Evolutionary conservation across 2,888 invertebrate genomes (phyloP).

Genomic region (Pollenia angustigena): DNA sequence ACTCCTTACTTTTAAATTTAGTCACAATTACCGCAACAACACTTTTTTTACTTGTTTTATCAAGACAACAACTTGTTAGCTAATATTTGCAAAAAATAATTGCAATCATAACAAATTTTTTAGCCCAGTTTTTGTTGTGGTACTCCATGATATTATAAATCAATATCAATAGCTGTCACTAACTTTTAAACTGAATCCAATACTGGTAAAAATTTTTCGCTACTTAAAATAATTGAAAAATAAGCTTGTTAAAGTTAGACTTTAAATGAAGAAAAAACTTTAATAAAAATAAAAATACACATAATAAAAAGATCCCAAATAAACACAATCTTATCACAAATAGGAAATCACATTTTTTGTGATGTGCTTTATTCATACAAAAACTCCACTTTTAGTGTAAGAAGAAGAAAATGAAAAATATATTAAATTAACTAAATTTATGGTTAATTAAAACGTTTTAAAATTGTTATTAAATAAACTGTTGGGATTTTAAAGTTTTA

Average conservation of each 20-base stretch:
- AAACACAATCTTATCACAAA: constrained; percentile 53
- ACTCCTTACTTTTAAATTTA: neutral
- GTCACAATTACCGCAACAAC: neutral
- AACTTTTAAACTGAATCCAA: neutral
- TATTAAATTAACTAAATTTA: constrained; percentile 60
- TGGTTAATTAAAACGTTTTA: constrained; percentile 63
- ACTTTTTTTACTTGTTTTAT: neutral
- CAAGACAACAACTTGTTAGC: constrained; percentile 36
- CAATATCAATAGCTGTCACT: constrained; percentile 27
- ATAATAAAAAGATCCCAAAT: neutral
- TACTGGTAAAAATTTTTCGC: neutral
- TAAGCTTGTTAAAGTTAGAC: constrained; percentile 8
- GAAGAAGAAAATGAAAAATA: neutral
- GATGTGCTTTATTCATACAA: constrained; percentile 21
- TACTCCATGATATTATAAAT: constrained; percentile 1
- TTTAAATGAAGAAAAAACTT: neutral
- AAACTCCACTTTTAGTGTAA: constrained; percentile 5
- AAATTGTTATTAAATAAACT: constrained; percentile 51
- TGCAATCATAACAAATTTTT: neutral
- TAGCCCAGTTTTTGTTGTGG: constrained; percentile 45
- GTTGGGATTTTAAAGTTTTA: neutral
- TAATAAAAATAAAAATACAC: constrained; percentile 18
- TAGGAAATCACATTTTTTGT: constrained; percentile 57
- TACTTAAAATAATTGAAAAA: constrained; percentile 6
- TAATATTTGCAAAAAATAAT: constrained; percentile 14